These are phyloP conservation scores for Sebastes matsubarae DNA, from an alignment of 2,797 vertebrate genomes.

Conservation along the genomic window DNA sequence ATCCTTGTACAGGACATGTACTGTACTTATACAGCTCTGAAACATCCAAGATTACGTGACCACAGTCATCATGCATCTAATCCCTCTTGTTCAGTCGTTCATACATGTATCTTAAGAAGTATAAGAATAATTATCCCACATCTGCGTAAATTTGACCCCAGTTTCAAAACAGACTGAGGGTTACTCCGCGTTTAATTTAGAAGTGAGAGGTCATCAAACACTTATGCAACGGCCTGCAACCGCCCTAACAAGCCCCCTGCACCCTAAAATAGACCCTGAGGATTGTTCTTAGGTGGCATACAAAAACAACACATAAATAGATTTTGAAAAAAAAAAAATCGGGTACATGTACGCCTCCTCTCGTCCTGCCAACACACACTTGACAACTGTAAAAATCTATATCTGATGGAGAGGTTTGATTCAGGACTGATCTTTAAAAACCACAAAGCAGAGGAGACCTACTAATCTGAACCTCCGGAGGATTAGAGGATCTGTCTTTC, in stretches of 20 bases:
- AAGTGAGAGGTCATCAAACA: slow-evolving; percentile 70
- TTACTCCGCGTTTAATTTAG: slow-evolving; percentile 63
- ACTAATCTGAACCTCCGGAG: slow-evolving; percentile 39
- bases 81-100: background rate
- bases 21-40: background rate
- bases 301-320: slow-evolving; percentile 80
- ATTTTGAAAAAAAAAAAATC: slow-evolving; percentile 28
- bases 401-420: slow-evolving; percentile 12
- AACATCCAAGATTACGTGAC: background rate
- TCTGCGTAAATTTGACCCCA: slow-evolving; percentile 4
- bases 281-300: slow-evolving; percentile 75
- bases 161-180: slow-evolving; percentile 39
- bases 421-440: slow-evolving; percentile 48
- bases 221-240: slow-evolving; percentile 75
- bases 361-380: background rate
- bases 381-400: background rate
- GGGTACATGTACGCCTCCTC: slow-evolving; percentile 10
- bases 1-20: slow-evolving; percentile 18
- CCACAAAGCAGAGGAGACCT: slow-evolving; percentile 27
- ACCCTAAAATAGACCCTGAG: slow-evolving; percentile 71
- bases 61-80: background rate
- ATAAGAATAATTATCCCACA: background rate
- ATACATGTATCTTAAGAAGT: background rate
- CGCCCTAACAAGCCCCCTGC: slow-evolving; percentile 53
- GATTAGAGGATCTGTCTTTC: slow-evolving; percentile 49